phyloP scores from a whole-genome alignment of 2,888 invertebrate species.

The Cantharis rustica region DNA sequence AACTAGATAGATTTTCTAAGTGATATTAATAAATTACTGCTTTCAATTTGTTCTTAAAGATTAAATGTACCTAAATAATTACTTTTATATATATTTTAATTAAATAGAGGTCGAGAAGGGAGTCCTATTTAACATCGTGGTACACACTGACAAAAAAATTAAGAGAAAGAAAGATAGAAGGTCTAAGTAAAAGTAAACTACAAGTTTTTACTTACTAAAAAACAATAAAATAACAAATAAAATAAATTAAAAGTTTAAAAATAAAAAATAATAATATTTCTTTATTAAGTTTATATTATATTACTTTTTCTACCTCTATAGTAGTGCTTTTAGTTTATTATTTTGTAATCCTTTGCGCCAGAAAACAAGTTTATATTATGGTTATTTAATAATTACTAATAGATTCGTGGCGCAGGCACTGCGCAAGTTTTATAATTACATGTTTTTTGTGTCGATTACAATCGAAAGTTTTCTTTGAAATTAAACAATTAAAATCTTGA shows the following conservation, averaged over 20 bases:
- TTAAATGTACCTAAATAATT: neutral
- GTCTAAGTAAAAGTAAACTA: neutral
- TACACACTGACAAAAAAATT: too few relatives aligned
- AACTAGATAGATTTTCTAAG: neutral
- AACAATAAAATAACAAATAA: neutral
- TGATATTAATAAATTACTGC: neutral
- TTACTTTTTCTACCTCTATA: neutral
- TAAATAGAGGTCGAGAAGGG: too few relatives aligned
- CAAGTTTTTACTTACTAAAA: too few relatives aligned
- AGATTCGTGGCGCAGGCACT: neutral
- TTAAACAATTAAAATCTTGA: neutral
- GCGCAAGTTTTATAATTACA: neutral
- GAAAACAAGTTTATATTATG: neutral
- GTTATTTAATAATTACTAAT: neutral
- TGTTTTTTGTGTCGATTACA: neutral
- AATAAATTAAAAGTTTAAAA: neutral
- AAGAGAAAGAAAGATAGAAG: too few relatives aligned
- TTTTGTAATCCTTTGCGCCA: neutral
- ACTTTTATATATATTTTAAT: too few relatives aligned
- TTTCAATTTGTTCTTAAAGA: neutral
- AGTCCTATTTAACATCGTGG: too few relatives aligned
- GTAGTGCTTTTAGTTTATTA: neutral
- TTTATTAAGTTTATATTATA: too few relatives aligned
- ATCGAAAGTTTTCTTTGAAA: neutral
- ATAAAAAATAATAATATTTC: neutral